A percentile compares a stretch with the other conserved stretches of the same genome.
phyloP scores from a whole-genome alignment of 2,888 invertebrate genomes.

The Heteromyza rotundicornis region DNA sequence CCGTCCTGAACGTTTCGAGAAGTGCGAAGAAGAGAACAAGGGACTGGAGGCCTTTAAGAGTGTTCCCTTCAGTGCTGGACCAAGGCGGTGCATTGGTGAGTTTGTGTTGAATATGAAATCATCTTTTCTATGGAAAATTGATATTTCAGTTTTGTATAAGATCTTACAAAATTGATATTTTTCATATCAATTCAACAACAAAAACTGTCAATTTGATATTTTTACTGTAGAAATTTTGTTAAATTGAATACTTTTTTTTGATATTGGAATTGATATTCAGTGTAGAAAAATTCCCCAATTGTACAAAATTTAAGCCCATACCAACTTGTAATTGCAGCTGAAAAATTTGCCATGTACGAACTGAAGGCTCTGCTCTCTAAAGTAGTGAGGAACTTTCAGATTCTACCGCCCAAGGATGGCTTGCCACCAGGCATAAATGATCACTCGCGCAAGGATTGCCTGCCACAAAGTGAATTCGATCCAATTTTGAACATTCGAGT shows the following conservation, averaged over 20 bases:
- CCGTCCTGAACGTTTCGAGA: slow-evolving; percentile 62
- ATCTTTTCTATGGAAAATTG: not conserved
- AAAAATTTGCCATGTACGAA: slow-evolving; percentile 65
- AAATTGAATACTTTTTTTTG: no score
- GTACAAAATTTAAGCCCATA: no score
- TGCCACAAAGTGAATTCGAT: slow-evolving; percentile 50
- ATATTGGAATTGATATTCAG: no score
- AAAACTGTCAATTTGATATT: no score
- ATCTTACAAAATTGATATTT: no score
- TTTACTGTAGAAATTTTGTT: no score
- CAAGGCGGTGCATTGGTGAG: slow-evolving; percentile 65
- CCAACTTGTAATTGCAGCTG: no score
- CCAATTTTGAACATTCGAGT: slow-evolving; percentile 62
- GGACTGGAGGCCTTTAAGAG: slow-evolving; percentile 63
- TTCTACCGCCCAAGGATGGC: slow-evolving; percentile 46
- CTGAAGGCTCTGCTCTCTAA: slow-evolving; percentile 65
- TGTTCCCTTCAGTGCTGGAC: slow-evolving; percentile 70
- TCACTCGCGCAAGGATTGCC: slow-evolving; percentile 42
- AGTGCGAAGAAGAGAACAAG: not conserved
- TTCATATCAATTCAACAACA: no score
- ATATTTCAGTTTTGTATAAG: no score
- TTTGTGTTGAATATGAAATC: not conserved
- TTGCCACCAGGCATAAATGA: slow-evolving; percentile 49
- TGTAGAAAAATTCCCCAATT: no score
- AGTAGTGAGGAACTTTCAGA: slow-evolving; percentile 63